Evolutionary conservation across 2,888 invertebrate genomes (phyloP).

Genomic region (Scaptodrosophila latifasciaeformis): DNA sequence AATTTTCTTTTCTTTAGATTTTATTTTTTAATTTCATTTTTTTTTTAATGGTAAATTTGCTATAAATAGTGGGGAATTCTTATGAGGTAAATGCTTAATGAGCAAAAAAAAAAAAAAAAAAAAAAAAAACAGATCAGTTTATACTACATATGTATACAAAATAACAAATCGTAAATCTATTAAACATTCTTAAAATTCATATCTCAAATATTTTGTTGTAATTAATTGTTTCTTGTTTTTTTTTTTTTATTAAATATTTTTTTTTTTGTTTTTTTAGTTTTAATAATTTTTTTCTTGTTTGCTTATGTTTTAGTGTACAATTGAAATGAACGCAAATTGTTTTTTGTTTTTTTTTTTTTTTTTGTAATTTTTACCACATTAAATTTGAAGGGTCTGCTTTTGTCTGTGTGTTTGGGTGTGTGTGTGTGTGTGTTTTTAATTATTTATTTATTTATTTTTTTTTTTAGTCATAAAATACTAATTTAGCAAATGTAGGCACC

Average conservation of each 20-base stretch:
- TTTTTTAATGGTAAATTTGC: conserved; percentile 57
- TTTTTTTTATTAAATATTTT: conserved; percentile 16
- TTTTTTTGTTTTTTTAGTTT: conserved; percentile 1
- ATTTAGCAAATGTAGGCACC: conserved; percentile 76
- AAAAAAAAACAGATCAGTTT: conserved; percentile 47
- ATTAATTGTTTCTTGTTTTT: not conserved
- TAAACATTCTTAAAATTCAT: conserved; percentile 69
- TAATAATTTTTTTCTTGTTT: conserved; percentile 13
- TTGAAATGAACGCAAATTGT: conserved; percentile 20
- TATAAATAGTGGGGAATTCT: conserved; percentile 65
- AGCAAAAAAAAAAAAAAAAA: conserved; percentile 55
- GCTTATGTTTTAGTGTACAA: conserved; percentile 23
- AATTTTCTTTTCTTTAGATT: conserved; percentile 38
- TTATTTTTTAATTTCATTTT: conserved; percentile 8
- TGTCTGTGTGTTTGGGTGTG: conserved; percentile 16
- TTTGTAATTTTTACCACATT: conserved; percentile 39
- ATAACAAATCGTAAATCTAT: conserved; percentile 65
- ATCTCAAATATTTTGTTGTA: conserved; percentile 51
- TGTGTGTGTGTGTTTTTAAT: conserved; percentile 19
- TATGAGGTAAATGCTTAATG: conserved; percentile 65
- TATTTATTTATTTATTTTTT: conserved; percentile 24
- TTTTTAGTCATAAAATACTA: conserved; percentile 71
- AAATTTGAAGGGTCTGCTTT: conserved; percentile 26
- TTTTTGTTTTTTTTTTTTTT: conserved; percentile 18
- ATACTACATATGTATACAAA: conserved; percentile 63